Base-by-base conservation (phyloP, 2,113 vertebrate genomes). In the Oenanthe oenanthe region DNA sequence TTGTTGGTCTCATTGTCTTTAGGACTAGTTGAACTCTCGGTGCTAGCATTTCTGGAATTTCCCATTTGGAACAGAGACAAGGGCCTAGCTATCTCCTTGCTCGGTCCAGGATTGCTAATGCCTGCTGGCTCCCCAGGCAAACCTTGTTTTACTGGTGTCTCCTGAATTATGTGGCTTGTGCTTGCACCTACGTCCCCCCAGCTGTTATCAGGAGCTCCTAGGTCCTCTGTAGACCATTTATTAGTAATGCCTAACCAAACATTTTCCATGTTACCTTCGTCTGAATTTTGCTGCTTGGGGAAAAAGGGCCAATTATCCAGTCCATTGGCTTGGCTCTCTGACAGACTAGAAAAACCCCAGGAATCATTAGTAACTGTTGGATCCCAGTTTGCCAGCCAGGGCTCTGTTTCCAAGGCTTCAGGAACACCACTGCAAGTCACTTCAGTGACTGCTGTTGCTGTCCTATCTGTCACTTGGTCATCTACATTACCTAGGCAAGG, bases 1-100 rank as follows among this genome's bases (percentile, higher is more conserved):
- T 98, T 98, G 98, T 96, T 98, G 97, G 95, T 98, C 96, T 99
- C 99, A 97, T 97, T 98, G 94, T 99, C 99, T 98, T 97, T 99
- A 92, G 97, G 98, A 95, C 96, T 98, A 97, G 97, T 90, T 96
- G 97, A 95, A 79, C 94, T 97, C 89, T 98, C 96, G 57, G 93
- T 90, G 96, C 96, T 98, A 97, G 95, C 43, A 85, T 97, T 98
- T 97, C 91, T 94, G 95, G 96, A 97, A 92, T 88, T 97, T 95
- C 94, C 96, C 77, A 90, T 94, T 70, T 96, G 95, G 92, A 96
- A 96, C 60, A 96, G 78, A 94, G 82, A 58, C 89, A 97, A 74
- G 12, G 92, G 85, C 36, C 93, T 97, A 95, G 56, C 94, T 93
- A 74, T 38, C 48, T 97, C 97, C 76, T 92, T 94, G 48, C 48